Base-by-base conservation (phyloP, 2,888 invertebrate genomes). In the Dryomyza anilis region DNA sequence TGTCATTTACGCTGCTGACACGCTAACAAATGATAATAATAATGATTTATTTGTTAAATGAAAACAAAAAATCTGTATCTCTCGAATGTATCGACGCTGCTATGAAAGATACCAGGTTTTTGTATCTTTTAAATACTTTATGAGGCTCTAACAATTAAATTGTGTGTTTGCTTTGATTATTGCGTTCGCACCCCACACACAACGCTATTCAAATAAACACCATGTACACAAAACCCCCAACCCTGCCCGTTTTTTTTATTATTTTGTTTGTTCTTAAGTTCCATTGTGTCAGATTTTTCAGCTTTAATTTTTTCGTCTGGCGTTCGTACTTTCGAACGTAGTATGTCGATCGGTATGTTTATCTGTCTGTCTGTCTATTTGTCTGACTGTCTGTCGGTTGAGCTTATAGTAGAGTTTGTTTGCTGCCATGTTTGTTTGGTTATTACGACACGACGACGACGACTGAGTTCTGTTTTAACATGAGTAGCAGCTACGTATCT, bases 391-490 rank as follows among this genome's bases (percentile, higher is more conserved):
- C n/a, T n/a, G n/a, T n/a, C n/a, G 30, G 60, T 60, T 36, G 19
- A 21, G 25, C 30, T 27, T 12, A 23, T 29, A 36, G 46, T 29
- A 3, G 23, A 29, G 39, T 46, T 46, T 30, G 21, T 46, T 8
- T 48, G n/a, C 27, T 48, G 27, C 50, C 50, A 29, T 48, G 30
- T 50, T 60, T 48, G n/a, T 27, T 33, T 50, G 16, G 50, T 33
- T 14, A 46, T 46, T 45, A n/a, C 16, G 12, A n/a, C 33, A 36
- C 23, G 12, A 19, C 33, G 52, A 36, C 53, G 36, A 14, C 48
- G 2, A 16, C 29, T 45, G 27, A 29, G 27, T 14, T 59, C 27
- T 46, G 43, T 67, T 66, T 64, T 65, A 65, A 16, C 8, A 4
- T 16, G 10, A 6, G 16, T 16, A 43, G 2, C 52, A 58, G 64